These are phyloP conservation scores for Macquaria australasica DNA, from an alignment of 2,113 vertebrate species.

Conservation along the genomic window DNA sequence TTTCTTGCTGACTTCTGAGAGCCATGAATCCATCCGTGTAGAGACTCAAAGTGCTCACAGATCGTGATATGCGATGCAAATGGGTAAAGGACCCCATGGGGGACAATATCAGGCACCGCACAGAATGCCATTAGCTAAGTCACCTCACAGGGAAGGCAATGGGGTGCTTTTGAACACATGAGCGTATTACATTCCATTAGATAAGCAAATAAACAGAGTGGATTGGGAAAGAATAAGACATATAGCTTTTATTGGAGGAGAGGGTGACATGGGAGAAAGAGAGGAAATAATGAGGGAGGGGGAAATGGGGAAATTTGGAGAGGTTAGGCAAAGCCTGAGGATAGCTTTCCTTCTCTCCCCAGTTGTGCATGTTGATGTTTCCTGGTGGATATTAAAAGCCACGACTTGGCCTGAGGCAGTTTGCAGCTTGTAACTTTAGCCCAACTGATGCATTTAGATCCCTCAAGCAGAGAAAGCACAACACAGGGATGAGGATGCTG, in stretches of 20 bases:
- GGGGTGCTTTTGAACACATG: conserved; percentile 8
- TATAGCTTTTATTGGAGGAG: background rate
- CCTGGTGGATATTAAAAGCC: conserved; percentile 30
- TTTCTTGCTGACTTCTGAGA: conserved; percentile 4
- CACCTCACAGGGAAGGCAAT: conserved; percentile 44
- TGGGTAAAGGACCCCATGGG: conserved; percentile 17
- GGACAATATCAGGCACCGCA: conserved; percentile 20
- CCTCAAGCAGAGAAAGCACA: conserved; percentile 21
- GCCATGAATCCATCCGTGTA: conserved; percentile 7
- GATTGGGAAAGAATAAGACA: background rate
- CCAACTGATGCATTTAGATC: conserved; percentile 30
- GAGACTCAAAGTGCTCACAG: conserved; percentile 2
- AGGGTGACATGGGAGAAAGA: background rate
- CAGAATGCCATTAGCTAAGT: conserved; percentile 55
- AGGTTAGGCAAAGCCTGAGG: conserved; percentile 8
- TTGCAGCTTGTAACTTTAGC: conserved; percentile 28
- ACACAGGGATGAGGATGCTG: background rate
- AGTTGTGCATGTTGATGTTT: conserved; percentile 20
- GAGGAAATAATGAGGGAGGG: conserved; percentile 6
- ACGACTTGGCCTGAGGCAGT: conserved; percentile 26
- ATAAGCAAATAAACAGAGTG: conserved; percentile 23
- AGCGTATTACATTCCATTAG: conserved; percentile 33
- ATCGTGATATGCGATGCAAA: conserved; percentile 36
- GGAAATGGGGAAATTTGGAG: background rate
- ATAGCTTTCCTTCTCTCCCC: background rate